Base-by-base conservation (phyloP, 2,797 vertebrate species). In the Esox masquinongy region DNA sequence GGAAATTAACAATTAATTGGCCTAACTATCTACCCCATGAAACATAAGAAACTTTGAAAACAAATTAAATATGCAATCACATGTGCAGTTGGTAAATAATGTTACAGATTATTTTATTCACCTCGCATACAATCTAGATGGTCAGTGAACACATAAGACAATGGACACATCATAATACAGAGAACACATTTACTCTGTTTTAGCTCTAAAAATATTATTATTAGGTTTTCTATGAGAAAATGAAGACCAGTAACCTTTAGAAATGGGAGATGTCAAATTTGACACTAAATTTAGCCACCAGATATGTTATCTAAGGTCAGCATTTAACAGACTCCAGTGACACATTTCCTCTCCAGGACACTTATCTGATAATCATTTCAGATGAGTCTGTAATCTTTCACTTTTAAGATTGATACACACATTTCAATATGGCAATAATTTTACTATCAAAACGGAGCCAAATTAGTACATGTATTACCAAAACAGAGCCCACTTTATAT, bases 241-340 rank as follows among this genome's bases (percentile, higher is more conserved):
- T 24, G 78, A 74, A 80, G 68, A 56, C 26, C 69, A 34, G 74
- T 75, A 81, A 84, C 79, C 75, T 76, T 81, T 75, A 79, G 63
- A 73, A 75, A 67, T 71, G 73, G 73, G 56, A 71, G 76, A 79
- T 82, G 79, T 83, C 79, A 81, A 39, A 78, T 80, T 76, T 83
- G 82, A 82, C 73, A 71, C 79, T 87, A 85, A 85, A 69, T 66
- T 82, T 76, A 79, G 81, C 80, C 81, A 80, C 68, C 47, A 81
- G 79, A 77, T 78, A 83, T 76, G 68, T 72, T 83, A 80, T 76
- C 81, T 80, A 75, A 75, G 80, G 82, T 80, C 74, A 81, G 19
- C 74, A 84, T 84, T 84, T 83, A 85, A 83, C 76, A 61, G 68
- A 70, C 79, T 77, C 80, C 68, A 74, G 73, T 75, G 79, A 79